phyloP scores from a whole-genome alignment of 2,113 vertebrate species.

The Cyrtonyx montezumae region DNA sequence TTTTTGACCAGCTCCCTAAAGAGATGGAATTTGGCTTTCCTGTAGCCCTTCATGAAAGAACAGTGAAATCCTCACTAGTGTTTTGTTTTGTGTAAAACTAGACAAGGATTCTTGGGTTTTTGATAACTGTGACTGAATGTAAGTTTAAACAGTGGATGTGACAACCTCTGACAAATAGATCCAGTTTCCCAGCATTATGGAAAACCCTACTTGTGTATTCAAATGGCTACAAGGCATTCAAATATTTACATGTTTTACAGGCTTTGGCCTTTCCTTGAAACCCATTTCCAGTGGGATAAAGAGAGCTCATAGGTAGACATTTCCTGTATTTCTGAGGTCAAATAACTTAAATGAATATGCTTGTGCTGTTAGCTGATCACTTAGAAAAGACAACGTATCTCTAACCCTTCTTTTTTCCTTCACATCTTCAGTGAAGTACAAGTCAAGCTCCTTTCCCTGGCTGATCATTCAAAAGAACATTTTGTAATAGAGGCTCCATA shows the following conservation, averaged over 20 bases:
- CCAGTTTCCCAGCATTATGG: background rate
- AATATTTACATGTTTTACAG: background rate
- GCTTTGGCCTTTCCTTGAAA: background rate
- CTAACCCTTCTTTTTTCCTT: conserved; percentile 39
- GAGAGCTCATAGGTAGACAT: rapidly evolving
- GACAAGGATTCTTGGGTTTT: background rate
- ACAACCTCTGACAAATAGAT: background rate
- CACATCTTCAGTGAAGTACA: background rate
- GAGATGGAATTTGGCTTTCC: background rate
- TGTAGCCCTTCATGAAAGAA: background rate
- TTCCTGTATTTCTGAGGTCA: background rate
- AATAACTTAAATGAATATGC: background rate
- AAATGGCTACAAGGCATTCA: background rate
- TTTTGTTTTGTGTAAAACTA: background rate
- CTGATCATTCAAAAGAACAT: conserved; percentile 35
- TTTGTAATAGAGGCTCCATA: conserved; percentile 24
- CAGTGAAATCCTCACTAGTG: background rate
- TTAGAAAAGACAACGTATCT: background rate
- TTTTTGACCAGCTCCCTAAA: no score
- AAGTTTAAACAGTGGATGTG: background rate
- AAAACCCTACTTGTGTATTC: rapidly evolving
- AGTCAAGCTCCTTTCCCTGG: conserved; percentile 16
- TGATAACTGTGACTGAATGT: background rate
- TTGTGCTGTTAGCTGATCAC: background rate
- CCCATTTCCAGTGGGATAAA: background rate